phyloP scores from a whole-genome alignment of 2,888 invertebrate genomes.

The Apomyelois bistriatella region DNA sequence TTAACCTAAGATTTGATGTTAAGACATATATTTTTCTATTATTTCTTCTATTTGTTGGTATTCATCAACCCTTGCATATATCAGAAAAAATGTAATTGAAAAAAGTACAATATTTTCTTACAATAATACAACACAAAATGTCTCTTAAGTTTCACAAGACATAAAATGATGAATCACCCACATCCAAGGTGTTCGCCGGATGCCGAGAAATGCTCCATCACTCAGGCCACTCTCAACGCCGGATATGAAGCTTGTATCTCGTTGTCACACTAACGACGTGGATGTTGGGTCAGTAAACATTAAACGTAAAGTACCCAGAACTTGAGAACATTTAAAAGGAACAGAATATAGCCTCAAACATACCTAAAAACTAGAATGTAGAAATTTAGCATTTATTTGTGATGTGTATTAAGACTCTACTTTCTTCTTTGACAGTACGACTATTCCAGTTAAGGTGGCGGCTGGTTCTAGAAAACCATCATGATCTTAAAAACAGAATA shows the following conservation, averaged over 20 bases:
- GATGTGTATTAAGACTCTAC: no score
- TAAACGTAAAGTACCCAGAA: background rate
- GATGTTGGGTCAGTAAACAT: conserved; percentile 7
- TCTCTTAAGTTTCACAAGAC: background rate
- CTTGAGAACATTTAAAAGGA: background rate
- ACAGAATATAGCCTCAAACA: background rate
- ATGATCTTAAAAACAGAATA: no score
- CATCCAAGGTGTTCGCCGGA: conserved; percentile 10
- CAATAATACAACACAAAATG: background rate
- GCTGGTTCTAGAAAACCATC: no score
- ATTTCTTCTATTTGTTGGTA: no score
- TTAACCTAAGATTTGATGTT: no score
- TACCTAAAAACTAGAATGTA: no score
- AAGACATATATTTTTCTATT: no score
- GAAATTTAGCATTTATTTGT: no score
- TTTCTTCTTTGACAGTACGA: no score
- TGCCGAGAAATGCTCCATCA: conserved; percentile 11
- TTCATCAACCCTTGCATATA: no score
- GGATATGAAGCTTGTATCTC: conserved; percentile 57
- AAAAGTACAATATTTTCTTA: background rate
- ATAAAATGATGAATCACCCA: conserved; percentile 8
- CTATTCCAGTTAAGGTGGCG: no score
- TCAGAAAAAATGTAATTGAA: background rate
- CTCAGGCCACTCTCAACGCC: conserved; percentile 19
- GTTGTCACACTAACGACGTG: conserved; percentile 37